phyloP scores from a whole-genome alignment of 1,140 invertebrate species.

The Drosophila lacertosa region DNA sequence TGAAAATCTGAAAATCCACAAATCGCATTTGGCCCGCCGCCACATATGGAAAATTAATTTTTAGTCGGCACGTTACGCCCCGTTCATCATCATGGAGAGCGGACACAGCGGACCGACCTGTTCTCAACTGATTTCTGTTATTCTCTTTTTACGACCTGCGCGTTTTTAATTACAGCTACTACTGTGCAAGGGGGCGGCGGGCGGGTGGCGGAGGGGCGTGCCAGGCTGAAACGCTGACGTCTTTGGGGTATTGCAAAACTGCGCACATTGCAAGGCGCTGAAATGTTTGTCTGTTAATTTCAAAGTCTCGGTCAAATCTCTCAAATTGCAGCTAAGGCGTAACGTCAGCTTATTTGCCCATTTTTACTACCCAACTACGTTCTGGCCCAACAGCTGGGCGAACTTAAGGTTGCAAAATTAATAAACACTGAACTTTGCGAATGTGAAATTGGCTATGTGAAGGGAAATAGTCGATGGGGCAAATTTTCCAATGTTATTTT shows the following conservation, averaged over 20 bases:
- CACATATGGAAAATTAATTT: slow-evolving; percentile 75
- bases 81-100: slow-evolving; percentile 57
- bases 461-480: too few species aligned
- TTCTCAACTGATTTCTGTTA: slow-evolving; percentile 59
- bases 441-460: too few species aligned
- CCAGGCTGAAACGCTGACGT: slow-evolving; percentile 9
- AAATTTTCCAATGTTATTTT: too few species aligned
- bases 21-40: slow-evolving; percentile 1
- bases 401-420: not conserved
- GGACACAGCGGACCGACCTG: slow-evolving; percentile 47
- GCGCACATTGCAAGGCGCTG: slow-evolving; percentile 34
- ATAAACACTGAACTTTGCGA: too few species aligned
- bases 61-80: slow-evolving; percentile 68
- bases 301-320: slow-evolving; percentile 37
- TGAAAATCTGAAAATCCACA: slow-evolving; percentile 12
- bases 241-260: slow-evolving; percentile 30
- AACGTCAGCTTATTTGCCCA: slow-evolving; percentile 12
- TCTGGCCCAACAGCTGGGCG: not conserved
- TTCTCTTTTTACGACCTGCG: slow-evolving; percentile 69
- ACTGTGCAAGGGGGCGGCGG: slow-evolving; percentile 18
- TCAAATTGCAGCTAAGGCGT: slow-evolving; percentile 27
- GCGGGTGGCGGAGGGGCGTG: not conserved
- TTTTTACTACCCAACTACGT: not conserved
- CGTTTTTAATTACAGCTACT: slow-evolving; percentile 79
- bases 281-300: slow-evolving; percentile 40